Evolutionary conservation across 2,888 invertebrate genomes (phyloP).

Genomic region (Embidobia sp.): DNA sequence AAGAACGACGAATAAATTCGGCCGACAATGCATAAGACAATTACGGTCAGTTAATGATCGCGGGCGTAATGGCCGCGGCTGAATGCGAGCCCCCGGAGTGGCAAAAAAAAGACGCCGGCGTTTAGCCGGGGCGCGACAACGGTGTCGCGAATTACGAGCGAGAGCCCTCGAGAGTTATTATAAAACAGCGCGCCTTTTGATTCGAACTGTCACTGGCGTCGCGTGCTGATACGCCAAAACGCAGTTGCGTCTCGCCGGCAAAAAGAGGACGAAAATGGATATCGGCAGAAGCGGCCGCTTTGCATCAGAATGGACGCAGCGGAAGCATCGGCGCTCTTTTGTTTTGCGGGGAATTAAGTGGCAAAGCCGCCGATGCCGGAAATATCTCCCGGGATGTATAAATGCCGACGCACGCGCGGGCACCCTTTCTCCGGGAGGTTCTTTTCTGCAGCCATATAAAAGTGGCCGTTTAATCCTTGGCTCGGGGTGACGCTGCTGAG

Average conservation of each 20-base stretch:
- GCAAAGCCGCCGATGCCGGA: no score
- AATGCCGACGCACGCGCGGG: no score
- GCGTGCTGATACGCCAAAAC: no score
- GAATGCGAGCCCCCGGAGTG: conserved; percentile 34
- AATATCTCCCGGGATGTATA: no score
- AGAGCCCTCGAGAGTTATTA: conserved; percentile 44
- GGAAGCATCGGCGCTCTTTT: conserved; percentile 61
- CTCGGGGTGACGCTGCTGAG: no score
- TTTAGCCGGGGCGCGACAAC: conserved; percentile 29
- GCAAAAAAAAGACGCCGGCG: conserved; percentile 42
- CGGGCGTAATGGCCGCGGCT: conserved; percentile 31
- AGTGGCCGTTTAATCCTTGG: no score
- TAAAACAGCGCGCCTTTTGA: conserved; percentile 54
- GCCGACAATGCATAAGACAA: conserved; percentile 50
- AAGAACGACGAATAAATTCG: conserved; percentile 42
- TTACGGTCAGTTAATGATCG: conserved; percentile 50
- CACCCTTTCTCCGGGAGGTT: no score
- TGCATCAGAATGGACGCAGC: conserved; percentile 67
- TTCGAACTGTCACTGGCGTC: conserved; percentile 51
- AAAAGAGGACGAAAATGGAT: conserved; percentile 63
- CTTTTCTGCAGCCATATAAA: no score
- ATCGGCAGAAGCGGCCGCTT: conserved; percentile 63
- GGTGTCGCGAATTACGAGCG: conserved; percentile 55
- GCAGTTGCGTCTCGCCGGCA: conserved; percentile 26
- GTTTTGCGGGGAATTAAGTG: conserved; percentile 52